phyloP scores from a whole-genome alignment of 2,797 vertebrate genomes.

The Tympanoctomys barrerae region DNA sequence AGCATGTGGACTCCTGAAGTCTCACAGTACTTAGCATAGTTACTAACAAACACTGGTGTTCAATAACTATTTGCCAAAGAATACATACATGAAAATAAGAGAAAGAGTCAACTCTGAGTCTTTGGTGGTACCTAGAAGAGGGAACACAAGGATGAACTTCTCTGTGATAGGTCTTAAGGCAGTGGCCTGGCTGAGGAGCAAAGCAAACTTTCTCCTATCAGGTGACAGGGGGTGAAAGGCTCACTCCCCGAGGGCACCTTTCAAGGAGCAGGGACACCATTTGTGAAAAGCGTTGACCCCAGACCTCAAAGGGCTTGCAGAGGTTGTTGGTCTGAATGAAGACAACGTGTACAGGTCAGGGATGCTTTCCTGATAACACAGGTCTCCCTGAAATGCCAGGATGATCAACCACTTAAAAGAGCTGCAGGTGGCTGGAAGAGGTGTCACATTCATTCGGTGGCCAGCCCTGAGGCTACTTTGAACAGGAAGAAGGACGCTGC shows the following conservation, averaged over 20 bases:
- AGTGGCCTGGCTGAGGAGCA: not conserved
- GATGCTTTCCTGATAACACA: not conserved
- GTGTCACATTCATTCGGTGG: not conserved
- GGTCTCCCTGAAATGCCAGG: not conserved
- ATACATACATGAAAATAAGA: not conserved
- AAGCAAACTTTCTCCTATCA: slow-evolving; percentile 26
- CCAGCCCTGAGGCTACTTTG: not conserved
- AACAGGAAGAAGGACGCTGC: not conserved
- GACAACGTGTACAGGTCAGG: slow-evolving; percentile 12
- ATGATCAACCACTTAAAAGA: not conserved
- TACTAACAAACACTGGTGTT: not conserved
- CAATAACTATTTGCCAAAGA: not conserved
- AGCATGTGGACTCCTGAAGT: not conserved
- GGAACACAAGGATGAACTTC: too few relatives aligned
- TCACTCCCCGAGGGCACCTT: not conserved
- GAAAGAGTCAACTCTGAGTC: not conserved
- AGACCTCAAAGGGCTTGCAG: slow-evolving; percentile 31
- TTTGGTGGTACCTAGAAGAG: not conserved
- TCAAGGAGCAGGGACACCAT: not conserved
- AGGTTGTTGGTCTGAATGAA: not conserved
- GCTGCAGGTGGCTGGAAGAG: not conserved
- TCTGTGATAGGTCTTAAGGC: not conserved
- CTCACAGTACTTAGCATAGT: not conserved
- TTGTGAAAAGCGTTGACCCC: slow-evolving; percentile 53
- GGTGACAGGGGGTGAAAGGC: not conserved